These are phyloP conservation scores for Panzeria rudis DNA, from an alignment of 2,888 invertebrate species.

Conservation along the genomic window DNA sequence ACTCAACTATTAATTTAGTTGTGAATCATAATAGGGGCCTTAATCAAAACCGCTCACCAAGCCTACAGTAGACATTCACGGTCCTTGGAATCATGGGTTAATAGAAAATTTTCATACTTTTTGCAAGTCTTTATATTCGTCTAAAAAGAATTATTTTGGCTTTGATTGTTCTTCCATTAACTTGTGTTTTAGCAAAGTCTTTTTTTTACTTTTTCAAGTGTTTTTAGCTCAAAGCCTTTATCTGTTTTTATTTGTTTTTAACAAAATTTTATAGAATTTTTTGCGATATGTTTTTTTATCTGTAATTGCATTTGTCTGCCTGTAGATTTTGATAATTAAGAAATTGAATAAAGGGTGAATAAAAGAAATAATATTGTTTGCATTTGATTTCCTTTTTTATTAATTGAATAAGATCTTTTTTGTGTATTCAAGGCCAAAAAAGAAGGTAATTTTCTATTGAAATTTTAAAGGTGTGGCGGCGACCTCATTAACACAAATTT, in stretches of 20 bases:
- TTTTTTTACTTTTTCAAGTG: neutral
- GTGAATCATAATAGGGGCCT: no score
- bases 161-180: neutral
- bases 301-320: neutral
- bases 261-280: no score
- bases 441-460: neutral
- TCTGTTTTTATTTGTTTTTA: constrained; percentile 17
- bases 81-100: neutral
- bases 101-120: neutral
- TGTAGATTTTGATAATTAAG: neutral
- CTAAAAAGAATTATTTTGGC: neutral
- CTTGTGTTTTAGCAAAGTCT: neutral
- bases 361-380: neutral
- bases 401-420: neutral
- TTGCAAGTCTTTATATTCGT: neutral
- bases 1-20: no score
- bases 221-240: constrained; percentile 24
- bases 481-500: neutral
- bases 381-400: neutral
- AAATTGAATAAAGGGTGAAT: no score
- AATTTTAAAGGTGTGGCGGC: no score
- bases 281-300: no score
- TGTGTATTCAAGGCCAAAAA: neutral
- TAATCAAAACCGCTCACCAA: no score
- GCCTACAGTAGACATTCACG: no score